Conservation (phyloP, 2,888 invertebrate species). For the Danaus chrysippus region DNA sequence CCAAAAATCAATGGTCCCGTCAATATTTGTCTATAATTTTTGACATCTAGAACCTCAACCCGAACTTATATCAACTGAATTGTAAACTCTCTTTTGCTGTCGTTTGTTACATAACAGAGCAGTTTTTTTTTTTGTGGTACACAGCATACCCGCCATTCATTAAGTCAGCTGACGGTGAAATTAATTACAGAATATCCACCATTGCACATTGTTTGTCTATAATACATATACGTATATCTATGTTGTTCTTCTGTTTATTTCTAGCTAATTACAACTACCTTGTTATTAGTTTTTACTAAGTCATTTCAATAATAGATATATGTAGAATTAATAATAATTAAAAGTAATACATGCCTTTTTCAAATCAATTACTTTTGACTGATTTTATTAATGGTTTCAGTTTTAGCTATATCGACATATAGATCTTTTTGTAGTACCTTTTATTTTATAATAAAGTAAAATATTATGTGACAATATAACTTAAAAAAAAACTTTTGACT, state of each 20-base stretch:
- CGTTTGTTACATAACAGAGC: slow-evolving; percentile 56
- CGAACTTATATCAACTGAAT: slow-evolving; percentile 41
- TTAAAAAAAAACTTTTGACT: too few species aligned
- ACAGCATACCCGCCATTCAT: slow-evolving; percentile 69
- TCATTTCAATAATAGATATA: too few species aligned
- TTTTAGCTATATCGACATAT: too few species aligned
- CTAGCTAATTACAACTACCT: not conserved
- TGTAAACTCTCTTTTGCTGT: slow-evolving; percentile 36
- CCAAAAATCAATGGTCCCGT: slow-evolving; percentile 63
- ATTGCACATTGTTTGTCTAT: slow-evolving; percentile 1
- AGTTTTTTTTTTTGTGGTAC: slow-evolving; percentile 71
- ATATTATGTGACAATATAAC: too few species aligned
- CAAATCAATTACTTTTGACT: too few species aligned
- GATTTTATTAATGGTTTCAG: too few species aligned
- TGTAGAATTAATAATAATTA: too few species aligned
- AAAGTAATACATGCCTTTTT: too few species aligned
- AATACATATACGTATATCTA: not conserved
- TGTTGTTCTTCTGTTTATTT: not conserved
- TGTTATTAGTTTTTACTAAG: too few species aligned
- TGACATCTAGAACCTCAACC: slow-evolving; percentile 66
- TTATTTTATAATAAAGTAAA: too few species aligned
- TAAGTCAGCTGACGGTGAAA: slow-evolving; percentile 60
- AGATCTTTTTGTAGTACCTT: too few species aligned
- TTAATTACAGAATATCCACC: slow-evolving; percentile 56
- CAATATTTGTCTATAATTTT: slow-evolving; percentile 72